Evolutionary conservation across 2,888 invertebrate genomes (phyloP).

Genomic region (Deilephila elpenor): DNA sequence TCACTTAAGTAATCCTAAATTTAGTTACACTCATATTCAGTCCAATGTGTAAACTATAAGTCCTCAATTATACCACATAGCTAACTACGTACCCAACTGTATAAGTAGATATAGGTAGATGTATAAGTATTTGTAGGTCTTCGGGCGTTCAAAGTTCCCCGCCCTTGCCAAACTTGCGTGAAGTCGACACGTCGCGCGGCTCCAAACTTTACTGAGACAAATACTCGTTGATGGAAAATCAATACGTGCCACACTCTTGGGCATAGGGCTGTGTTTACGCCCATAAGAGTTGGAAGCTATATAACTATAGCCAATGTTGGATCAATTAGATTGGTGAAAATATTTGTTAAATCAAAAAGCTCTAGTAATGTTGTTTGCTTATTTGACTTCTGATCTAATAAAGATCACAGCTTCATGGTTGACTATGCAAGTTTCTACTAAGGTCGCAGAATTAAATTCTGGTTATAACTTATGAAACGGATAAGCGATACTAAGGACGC

Average conservation of each 20-base stretch:
- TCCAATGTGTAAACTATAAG: too few relatives aligned
- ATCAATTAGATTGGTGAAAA: neutral
- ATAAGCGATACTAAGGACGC: too few relatives aligned
- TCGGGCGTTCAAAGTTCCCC: conserved; percentile 25
- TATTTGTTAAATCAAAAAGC: too few relatives aligned
- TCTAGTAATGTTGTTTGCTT: too few relatives aligned
- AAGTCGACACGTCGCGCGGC: conserved; percentile 7
- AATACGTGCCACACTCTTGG: conserved; percentile 42
- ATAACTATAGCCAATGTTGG: too few relatives aligned
- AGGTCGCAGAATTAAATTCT: too few relatives aligned
- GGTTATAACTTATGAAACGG: too few relatives aligned
- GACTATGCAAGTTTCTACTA: too few relatives aligned
- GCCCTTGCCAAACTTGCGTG: conserved; percentile 27
- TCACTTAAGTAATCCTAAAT: too few relatives aligned
- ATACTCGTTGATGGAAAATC: conserved; percentile 66
- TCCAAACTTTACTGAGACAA: conserved; percentile 64
- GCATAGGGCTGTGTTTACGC: neutral
- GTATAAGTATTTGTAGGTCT: neutral
- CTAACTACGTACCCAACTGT: neutral
- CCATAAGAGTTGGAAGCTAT: neutral
- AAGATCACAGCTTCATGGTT: too few relatives aligned
- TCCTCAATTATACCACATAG: neutral
- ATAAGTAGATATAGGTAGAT: neutral
- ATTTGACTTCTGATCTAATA: too few relatives aligned
- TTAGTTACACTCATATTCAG: too few relatives aligned